Evolutionary conservation across 2,113 vertebrate species (phyloP).

Genomic region (Apteryx mantelli): DNA sequence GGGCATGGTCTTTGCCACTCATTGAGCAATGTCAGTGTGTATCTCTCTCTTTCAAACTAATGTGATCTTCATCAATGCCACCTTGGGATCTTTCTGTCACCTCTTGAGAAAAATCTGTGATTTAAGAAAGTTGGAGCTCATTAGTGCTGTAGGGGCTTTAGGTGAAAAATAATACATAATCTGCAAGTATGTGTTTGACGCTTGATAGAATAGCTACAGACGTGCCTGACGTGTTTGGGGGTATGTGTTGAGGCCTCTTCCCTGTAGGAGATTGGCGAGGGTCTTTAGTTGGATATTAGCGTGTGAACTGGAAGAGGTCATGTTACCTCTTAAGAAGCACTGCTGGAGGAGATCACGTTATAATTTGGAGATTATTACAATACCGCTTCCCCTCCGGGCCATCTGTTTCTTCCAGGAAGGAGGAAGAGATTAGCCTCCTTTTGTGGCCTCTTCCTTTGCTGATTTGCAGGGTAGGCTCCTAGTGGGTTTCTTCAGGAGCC

Average conservation of each 20-base stretch:
- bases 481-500: not conserved
- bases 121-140: not conserved
- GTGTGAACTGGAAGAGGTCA: not conserved
- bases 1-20: not conserved
- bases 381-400: not conserved
- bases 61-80: not conserved
- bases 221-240: not conserved
- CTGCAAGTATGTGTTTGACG: not conserved
- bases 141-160: not conserved
- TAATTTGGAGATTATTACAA: not conserved
- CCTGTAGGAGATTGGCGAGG: not conserved
- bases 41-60: fast-evolving
- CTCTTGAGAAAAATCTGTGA: not conserved
- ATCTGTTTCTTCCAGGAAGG: not conserved
- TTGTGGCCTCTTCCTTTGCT: not conserved
- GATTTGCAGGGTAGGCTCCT: not conserved
- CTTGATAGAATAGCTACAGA: not conserved
- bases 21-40: not conserved
- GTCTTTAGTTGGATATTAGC: not conserved
- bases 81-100: not conserved
- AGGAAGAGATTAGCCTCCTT: not conserved
- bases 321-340: not conserved
- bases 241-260: not conserved
- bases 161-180: fast-evolving
- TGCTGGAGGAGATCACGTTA: not conserved